Evolutionary conservation across 30 jellyfish, hydroid and myxozoan genomes (phyloP), one percentile per base, ranked within the genome.

Genomic region (Hydra vulgaris): DNA sequence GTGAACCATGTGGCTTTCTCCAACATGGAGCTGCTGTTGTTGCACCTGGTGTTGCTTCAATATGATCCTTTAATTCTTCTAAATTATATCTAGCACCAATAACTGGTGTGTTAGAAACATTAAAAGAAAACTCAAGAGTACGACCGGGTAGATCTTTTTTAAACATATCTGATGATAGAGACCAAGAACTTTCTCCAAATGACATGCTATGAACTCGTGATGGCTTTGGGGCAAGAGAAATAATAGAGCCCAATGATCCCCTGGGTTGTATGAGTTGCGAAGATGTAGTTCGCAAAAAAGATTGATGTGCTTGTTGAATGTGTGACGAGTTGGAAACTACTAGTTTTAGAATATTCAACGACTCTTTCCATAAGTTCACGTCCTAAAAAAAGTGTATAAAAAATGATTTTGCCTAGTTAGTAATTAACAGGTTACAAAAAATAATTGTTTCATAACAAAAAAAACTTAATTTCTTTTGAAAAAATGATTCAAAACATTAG

Each of bases 291-390:
- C 90, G 84, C 26, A 55, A 87, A 52, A 86, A 83, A 3, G 84
- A 82, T n/a, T 70, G 75, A 21, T 24, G 84, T 0, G 70, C 87
- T 54, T 89, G 96, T 72, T 94, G 96, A n/a, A 94, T 94, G 67
- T 94, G 99, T 4, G 99, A 94, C 4, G 99, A 84, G 72, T 94
- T 94, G 23, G 99, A 94, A 18, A 94, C 99, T 54, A 94, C 99
- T 71, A 94, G 76, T 81, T 94, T 94, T 80, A 94, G 78, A 74
- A 94, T 94, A 75, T 84, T 94, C 78, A 94, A 61, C 8, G 99
- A 88, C 16, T 94, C 99, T 69, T 88, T 94, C 99, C 99, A 94
- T 54, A 94, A 67, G 88, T 88, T 88, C 53, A 94, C 96, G 67
- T 94, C 99, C 96, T 92, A 68, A 23, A 83, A 83, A 23, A 40